These are phyloP conservation scores for Drosophila merina DNA, from an alignment of 2,888 invertebrate genomes.

Conservation along the genomic window DNA sequence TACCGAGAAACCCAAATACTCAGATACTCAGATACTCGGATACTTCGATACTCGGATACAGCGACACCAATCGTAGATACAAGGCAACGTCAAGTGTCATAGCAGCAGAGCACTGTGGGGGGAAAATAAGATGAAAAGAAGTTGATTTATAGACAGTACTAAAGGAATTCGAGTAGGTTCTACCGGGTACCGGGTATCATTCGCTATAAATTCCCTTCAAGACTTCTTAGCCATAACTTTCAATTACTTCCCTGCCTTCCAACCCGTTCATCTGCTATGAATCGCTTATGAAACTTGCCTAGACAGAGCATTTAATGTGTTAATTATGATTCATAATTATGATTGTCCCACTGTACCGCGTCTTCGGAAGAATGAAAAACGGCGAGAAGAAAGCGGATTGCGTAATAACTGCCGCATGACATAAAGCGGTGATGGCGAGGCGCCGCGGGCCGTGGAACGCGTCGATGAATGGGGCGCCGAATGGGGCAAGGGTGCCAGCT, in stretches of 20 bases:
- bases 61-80: slow-evolving; percentile 11
- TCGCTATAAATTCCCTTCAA: neutral
- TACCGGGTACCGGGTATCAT: no score
- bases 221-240: neutral
- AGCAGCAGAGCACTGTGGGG: slow-evolving; percentile 37
- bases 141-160: neutral
- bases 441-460: slow-evolving; percentile 1
- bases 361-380: slow-evolving; percentile 61
- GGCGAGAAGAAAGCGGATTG: slow-evolving; percentile 65
- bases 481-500: neutral
- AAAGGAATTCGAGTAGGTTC: neutral
- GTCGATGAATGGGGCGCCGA: slow-evolving; percentile 10
- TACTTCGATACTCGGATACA: slow-evolving; percentile 26
- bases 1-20: slow-evolving; percentile 1
- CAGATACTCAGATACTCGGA: neutral
- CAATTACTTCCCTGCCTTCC: neutral
- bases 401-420: slow-evolving; percentile 67
- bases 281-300: neutral
- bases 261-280: no score
- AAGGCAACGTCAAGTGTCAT: slow-evolving; percentile 48
- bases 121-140: neutral
- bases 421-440: slow-evolving; percentile 35
- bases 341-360: slow-evolving; percentile 28
- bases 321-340: neutral
- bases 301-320: neutral